Base-by-base conservation (phyloP, 2,797 vertebrate genomes). In the Gobionotothen gibberifrons region DNA sequence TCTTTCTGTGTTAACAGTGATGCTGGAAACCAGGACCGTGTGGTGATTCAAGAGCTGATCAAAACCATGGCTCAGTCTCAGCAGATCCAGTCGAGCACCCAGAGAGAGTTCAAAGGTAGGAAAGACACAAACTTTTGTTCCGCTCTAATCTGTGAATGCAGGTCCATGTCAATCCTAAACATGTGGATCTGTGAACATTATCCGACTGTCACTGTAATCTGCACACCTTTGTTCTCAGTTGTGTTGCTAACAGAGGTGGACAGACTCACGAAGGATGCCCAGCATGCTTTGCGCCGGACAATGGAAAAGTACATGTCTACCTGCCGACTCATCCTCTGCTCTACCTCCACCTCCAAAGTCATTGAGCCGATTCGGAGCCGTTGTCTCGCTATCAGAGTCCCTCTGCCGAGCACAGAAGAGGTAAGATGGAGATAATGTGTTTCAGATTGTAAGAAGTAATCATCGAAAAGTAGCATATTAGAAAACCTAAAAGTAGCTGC, bases 301-400 rank as follows among this genome's bases (percentile, higher is more conserved):
- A 99, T 99, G 98, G 98, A 99, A 79, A 99, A 99, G 81, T 98
- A 99, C 76, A 98, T 98, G 97, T 79, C 93, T 2, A 99, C 97
- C 65, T 99, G 98, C 89, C 95, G 98, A 3, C 80, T 99, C 87
- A 97, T 99, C 87, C 90, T 99, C 70, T 99, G 96, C 91, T 97
- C 97, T 57, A 99, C 95, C 83, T 98, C 98, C 66, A 96, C 97
- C 57, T 99, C 97, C 29, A 99, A 98, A 92, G 96, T 99, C 72
- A 99, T 99, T 32, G 92, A 94, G 3, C 98, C 98, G 1, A 99
- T 99, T 84, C 93, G 96, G 67, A 99, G 98, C 85, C 93, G 98
- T 69, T 99, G 98, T 76, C 91, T 99, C 89, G 97, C 96, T 3
- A 75, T 99, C 64, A 93, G 98, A 69, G 96, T 99, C 46, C 95